These are phyloP conservation scores for Antigone vipio DNA, from an alignment of 2,113 vertebrate genomes.

Conservation along the genomic window DNA sequence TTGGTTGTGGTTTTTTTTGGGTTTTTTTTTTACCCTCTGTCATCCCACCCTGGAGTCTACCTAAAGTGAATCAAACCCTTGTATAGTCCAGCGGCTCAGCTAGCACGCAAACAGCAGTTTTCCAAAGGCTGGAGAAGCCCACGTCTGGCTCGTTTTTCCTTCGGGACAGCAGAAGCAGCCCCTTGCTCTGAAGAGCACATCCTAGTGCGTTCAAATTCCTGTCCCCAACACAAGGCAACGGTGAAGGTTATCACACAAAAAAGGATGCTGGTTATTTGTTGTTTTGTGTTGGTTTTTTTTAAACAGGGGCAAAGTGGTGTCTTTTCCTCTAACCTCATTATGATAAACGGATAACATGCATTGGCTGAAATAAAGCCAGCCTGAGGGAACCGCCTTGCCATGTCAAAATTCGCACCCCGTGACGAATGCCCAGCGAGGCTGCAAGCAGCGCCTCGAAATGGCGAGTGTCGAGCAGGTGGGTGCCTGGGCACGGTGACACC, in stretches of 20 bases:
- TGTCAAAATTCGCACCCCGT: background rate
- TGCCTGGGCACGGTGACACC: slow-evolving; percentile 19
- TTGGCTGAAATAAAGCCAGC: background rate
- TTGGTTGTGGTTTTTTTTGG: too few species aligned
- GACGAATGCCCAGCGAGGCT: background rate
- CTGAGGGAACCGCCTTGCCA: background rate
- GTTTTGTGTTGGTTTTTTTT: background rate
- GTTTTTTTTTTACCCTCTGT: background rate
- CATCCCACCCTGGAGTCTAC: background rate
- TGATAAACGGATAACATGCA: accelerated
- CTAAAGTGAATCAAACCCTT: background rate
- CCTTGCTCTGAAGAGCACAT: background rate
- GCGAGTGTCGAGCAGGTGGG: background rate
- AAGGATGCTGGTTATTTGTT: background rate
- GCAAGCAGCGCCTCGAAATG: accelerated
- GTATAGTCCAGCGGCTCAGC: background rate
- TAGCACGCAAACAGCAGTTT: background rate
- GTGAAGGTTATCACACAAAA: background rate
- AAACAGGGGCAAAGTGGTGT: background rate
- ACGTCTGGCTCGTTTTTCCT: accelerated
- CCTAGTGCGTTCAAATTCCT: background rate
- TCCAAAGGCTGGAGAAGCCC: background rate
- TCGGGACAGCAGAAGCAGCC: background rate
- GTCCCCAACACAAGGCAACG: accelerated
- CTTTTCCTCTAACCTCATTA: background rate